Conservation (phyloP, 1,140 invertebrate species). For the Telenomus remus region DNA sequence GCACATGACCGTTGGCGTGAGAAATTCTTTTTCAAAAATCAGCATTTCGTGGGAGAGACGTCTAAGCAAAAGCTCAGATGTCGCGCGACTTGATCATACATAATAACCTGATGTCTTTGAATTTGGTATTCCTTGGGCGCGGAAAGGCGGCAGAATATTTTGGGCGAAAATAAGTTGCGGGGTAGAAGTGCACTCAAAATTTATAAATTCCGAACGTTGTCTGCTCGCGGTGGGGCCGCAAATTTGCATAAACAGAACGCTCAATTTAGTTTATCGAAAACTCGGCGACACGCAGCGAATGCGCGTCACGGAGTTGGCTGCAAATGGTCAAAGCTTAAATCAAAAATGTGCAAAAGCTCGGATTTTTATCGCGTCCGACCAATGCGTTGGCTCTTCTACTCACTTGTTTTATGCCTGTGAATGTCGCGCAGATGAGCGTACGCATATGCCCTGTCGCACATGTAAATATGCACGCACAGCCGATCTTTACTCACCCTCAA, state of each 20-base stretch:
- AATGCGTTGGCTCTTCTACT: slow-evolving; percentile 38
- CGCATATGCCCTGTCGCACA: background rate
- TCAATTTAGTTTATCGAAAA: slow-evolving; percentile 55
- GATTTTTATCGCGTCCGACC: slow-evolving; percentile 51
- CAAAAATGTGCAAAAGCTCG: slow-evolving; percentile 33
- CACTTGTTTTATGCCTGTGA: slow-evolving; percentile 40
- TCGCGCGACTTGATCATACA: slow-evolving; percentile 50
- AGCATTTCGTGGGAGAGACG: slow-evolving; percentile 23
- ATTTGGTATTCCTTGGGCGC: slow-evolving; percentile 46
- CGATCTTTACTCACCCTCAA: slow-evolving; percentile 7
- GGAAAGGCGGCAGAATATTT: slow-evolving; percentile 27
- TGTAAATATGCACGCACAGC: slow-evolving; percentile 6
- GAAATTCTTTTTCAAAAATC: slow-evolving; percentile 26
- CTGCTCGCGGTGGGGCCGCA: slow-evolving; percentile 14
- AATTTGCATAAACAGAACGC: slow-evolving; percentile 58
- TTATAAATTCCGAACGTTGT: slow-evolving; percentile 40
- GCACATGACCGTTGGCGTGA: slow-evolving; percentile 7
- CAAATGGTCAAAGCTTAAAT: slow-evolving; percentile 28
- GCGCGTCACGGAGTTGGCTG: slow-evolving; percentile 42
- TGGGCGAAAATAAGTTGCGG: slow-evolving; percentile 37
- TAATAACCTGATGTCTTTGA: slow-evolving; percentile 44
- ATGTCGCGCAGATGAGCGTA: slow-evolving; percentile 22
- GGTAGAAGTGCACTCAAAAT: slow-evolving; percentile 18
- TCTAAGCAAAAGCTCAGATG: slow-evolving; percentile 29
- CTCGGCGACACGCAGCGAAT: slow-evolving; percentile 25